These are phyloP conservation scores for Calephelis nemesis DNA, from an alignment of 1,140 invertebrate species.

Conservation along the genomic window DNA sequence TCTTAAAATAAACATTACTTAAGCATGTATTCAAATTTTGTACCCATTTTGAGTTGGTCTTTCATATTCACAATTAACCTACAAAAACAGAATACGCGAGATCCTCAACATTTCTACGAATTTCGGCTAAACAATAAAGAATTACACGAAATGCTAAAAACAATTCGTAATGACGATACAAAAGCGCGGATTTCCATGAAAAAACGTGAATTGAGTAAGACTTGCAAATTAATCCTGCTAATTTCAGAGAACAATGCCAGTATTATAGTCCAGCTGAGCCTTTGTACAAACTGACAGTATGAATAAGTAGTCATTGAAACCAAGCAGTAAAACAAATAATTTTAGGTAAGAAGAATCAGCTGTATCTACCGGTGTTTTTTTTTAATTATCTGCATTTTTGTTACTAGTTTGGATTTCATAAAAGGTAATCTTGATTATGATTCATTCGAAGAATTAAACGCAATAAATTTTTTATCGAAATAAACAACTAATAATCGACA, in stretches of 20 bases:
- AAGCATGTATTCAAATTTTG: too few species aligned
- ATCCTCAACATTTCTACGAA: neutral
- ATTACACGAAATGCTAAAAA: slow-evolving; percentile 10
- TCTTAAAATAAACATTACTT: too few species aligned
- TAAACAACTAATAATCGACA: too few species aligned
- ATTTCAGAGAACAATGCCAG: slow-evolving; percentile 58
- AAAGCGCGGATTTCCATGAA: slow-evolving; percentile 34
- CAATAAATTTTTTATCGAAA: too few species aligned
- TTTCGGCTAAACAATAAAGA: slow-evolving; percentile 3
- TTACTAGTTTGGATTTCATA: too few species aligned
- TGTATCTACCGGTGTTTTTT: neutral
- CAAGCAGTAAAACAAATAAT: neutral
- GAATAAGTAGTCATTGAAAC: slow-evolving; percentile 20
- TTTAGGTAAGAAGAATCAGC: neutral
- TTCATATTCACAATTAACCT: too few species aligned
- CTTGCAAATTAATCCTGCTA: slow-evolving; percentile 56
- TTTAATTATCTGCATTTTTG: too few species aligned
- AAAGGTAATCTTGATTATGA: too few species aligned
- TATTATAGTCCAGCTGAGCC: slow-evolving; percentile 38
- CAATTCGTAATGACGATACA: slow-evolving; percentile 22
- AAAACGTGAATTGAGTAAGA: slow-evolving; percentile 46
- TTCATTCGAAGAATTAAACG: too few species aligned
- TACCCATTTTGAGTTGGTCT: too few species aligned
- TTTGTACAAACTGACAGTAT: slow-evolving; percentile 22
- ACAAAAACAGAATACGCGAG: neutral